Base-by-base conservation (phyloP, 2,113 vertebrate species). In the Pygathrix nemaeus region DNA sequence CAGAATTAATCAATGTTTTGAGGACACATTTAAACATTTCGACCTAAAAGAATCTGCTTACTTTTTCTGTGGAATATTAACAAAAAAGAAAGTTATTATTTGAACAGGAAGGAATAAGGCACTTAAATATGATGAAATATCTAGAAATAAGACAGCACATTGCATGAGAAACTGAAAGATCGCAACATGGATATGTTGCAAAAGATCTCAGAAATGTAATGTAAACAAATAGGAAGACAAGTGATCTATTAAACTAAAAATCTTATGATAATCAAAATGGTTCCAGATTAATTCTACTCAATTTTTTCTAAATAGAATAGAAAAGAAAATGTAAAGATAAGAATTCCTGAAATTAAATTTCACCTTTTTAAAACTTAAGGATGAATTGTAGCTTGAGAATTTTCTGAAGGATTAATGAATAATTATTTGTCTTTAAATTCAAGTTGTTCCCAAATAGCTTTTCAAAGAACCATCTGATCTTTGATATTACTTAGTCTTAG, bases 341-440 rank as follows among this genome's bases (percentile, higher is more conserved):
- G 52, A 76, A 76, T n/a, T 32, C 43, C 1, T 18, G 9, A 30
- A 35, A 88, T 72, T 79, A 72, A 83, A 80, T 64, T 32, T 88
- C 50, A 81, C 50, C 76, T 48, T 82, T 83, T 59, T 68, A 75
- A 76, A 20, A 45, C 40, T 27, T 61, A 83, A 61, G 75, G 1
- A 23, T 82, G 50, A 92, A 83, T 8, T 78, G 23, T 79, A 88
- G 57, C 21, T 88, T 88, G 78, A 83, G 50, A 88, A 61, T 83
- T 82, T 92, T 91, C 40, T 83, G 38, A 59, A 84, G 30, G 5
- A 45, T 64, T 84, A 50, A 92, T 88, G 20, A 78, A 81, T 55
- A 94, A 84, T 89, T 88, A 78, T 72, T 88, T 84, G 43, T 40
- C 52, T 88, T 79, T 92, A 84, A 79, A 88, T 45, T 5, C 68